A percentile compares a stretch with the other conserved stretches of the same genome.
Evolutionary conservation across 2,113 vertebrate genomes (phyloP).

Genomic region (Himantopus leucocephalus): DNA sequence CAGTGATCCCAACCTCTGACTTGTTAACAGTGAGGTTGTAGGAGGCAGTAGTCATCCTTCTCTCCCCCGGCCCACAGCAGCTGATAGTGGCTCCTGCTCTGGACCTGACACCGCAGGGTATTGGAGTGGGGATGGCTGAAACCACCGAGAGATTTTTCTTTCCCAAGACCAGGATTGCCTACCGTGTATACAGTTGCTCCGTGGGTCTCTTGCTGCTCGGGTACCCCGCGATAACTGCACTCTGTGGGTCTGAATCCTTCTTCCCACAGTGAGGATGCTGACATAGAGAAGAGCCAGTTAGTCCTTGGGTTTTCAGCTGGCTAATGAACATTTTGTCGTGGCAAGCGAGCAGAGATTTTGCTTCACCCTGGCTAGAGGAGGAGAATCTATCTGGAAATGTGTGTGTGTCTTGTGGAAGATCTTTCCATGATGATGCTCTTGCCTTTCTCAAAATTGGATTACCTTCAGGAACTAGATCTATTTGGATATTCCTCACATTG

Average conservation of each 20-base stretch:
- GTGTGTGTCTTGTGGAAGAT: neutral
- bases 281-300: neutral
- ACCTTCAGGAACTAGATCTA: neutral
- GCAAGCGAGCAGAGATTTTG: neutral
- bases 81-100: neutral
- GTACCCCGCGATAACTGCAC: neutral
- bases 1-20: conserved; percentile 42
- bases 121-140: neutral
- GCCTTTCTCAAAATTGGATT: neutral
- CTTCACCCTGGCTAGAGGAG: neutral
- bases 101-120: neutral
- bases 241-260: neutral
- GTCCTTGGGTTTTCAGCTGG: neutral
- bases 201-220: accelerated
- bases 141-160: neutral
- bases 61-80: neutral
- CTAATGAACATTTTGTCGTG: neutral
- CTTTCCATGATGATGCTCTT: neutral
- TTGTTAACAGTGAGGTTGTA: conserved; percentile 37
- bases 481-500: neutral
- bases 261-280: neutral
- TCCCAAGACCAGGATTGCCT: neutral
- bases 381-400: neutral
- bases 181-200: neutral
- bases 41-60: conserved; percentile 37